Conservation (phyloP, 1,140 invertebrate species). For the Ceratosolen fusciceps region DNA sequence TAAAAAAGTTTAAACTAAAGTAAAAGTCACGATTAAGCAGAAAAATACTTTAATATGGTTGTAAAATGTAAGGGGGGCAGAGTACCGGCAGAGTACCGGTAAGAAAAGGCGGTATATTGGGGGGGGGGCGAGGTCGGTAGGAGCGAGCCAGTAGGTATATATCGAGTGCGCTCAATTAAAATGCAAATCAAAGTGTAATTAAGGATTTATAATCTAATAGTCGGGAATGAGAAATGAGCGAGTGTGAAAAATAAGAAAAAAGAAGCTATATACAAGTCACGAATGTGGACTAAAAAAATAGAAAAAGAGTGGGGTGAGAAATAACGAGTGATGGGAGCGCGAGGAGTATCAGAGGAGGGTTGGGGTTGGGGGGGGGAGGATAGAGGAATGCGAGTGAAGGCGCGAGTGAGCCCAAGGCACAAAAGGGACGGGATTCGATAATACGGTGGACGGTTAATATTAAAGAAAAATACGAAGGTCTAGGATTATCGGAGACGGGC, state of each 20-base stretch:
- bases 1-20: constrained; percentile 19
- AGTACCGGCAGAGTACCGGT: too few relatives aligned
- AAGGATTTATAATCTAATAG: constrained; percentile 46
- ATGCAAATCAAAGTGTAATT: constrained; percentile 49
- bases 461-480: too few relatives aligned
- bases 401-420: constrained; percentile 18
- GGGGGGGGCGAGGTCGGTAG: constrained; percentile 3
- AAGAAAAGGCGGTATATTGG: too few relatives aligned
- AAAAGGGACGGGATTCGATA: constrained; percentile 11
- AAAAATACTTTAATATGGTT: constrained; percentile 34
- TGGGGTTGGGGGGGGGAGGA: neutral
- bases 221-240: neutral
- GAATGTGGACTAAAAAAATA: constrained; percentile 14
- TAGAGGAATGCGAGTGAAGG: neutral
- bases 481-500: neutral
- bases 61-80: too few relatives aligned
- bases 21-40: constrained; percentile 24
- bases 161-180: constrained; percentile 33
- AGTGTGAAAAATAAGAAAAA: constrained; percentile 18
- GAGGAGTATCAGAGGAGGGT: neutral
- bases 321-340: too few relatives aligned
- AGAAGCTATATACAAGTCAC: constrained; percentile 21
- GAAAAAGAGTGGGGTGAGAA: neutral
- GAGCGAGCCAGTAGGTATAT: neutral
- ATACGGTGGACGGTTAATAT: too few relatives aligned